Base-by-base conservation (phyloP, 2,797 vertebrate species). In the Prionace glauca region DNA sequence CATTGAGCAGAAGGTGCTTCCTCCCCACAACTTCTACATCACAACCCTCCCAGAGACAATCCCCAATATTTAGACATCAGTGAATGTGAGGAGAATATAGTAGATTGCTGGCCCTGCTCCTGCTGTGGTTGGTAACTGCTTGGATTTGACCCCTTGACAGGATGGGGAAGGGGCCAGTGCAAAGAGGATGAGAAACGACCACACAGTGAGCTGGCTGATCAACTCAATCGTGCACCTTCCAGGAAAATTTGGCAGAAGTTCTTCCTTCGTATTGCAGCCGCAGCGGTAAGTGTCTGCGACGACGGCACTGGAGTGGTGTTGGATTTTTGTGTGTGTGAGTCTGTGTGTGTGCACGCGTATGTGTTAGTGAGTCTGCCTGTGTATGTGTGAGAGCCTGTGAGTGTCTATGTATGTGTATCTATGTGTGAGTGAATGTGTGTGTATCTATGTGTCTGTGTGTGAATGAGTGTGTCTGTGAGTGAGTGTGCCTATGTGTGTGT, bases 251-350 rank as follows among this genome's bases (percentile, higher is more conserved):
- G 96, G 96, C 67, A 97, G 97, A 96, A 97, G 97, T 97, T 96
- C 97, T 26, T 97, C 97, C 10, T 97, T 98, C 90, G 97, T 98
- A 26, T 98, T 98, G 96, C 98, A 98, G 96, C 98, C 98, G 90
- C 98, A 98, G 96, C 97, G 98, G 98, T 98, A 96, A 97, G 96
- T 72, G 72, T 84, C 81, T 84, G 7, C 79, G 1, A 41, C 18
- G 79, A 22, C 0, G 36, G 36, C 20, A 9, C 18, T 45, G 41
- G 50, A 22, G 1, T 29, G 72, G 10, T 41, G 50, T 41, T 41
- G 36, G 36, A 67, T 95, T 10, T 95, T 96, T 96, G 62, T 65
- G 62, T 65, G 62, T 65, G 50, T 56, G 50, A 5, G 50, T 56
- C 50, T 56, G 50, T 56, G 50, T 56, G 50, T 56, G 50, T 56